Evolutionary conservation across 2,797 vertebrate species (phyloP), one percentile per base, ranked within the genome.

Genomic region (Heterohyrax brucei): DNA sequence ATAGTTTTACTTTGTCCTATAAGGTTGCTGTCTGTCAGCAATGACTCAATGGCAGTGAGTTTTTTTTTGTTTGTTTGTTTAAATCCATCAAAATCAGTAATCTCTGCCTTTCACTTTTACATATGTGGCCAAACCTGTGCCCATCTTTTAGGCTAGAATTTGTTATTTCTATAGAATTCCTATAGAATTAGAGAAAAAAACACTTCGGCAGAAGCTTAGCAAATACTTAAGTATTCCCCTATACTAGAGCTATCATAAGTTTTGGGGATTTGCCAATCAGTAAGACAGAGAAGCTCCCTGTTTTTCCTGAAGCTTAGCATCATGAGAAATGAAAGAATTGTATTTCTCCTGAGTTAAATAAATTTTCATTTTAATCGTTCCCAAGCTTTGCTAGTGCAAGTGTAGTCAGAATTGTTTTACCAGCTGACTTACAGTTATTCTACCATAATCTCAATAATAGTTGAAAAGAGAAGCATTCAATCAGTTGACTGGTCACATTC

Each of bases 111-210:
- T 76, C 7, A 7, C 50, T 80, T 80, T 76, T 62, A 39, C 39
- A 39, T 39, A 14, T 50, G 13, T 87, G 46, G 21, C 13, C 7
- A 79, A 30, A 56, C 48, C 56, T 53, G 68, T 33, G 18, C 75
- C n/a, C 10, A 14, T 14, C 12, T 95, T 16, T 90, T 70, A 70
- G 9, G 82, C 76, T 88, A 48, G 33, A 87, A 70, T n/a, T 88
- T 1, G 16, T 9, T 39, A 66, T 84, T 75, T 44, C 9, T 44
- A 10, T 26, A 21, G 24, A 59, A 61, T 62, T 75, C 50, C 9
- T 44, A 10, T 26, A 21, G 24, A 59, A 61, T 62, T 83, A 4
- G 30, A 53, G 50, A 86, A 87, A 91, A 91, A 78, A 5, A 16
- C 30, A 12, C 64, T 62, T n/a, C n/a, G 16, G 22, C 39, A 87